A percentile compares a stretch with the other conserved stretches of the same genome.
Evolutionary conservation across 2,888 invertebrate species (phyloP).

Genomic region (Ptychoptera albimana): DNA sequence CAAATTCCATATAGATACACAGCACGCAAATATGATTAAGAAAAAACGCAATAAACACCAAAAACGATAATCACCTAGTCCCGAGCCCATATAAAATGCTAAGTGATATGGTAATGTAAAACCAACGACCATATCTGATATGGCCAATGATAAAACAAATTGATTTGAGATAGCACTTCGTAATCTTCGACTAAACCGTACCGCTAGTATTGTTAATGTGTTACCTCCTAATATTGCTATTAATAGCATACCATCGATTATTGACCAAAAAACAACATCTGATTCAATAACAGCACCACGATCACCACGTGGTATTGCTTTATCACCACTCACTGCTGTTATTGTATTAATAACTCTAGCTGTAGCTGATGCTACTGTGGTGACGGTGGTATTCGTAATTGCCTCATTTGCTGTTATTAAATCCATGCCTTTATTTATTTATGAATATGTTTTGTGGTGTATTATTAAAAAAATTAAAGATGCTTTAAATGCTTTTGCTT

Average conservation of each 20-base stretch:
- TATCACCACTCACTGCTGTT: neutral
- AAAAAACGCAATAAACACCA: constrained; percentile 58
- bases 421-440: no score
- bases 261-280: constrained; percentile 36
- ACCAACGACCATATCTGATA: constrained; percentile 65
- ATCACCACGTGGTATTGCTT: neutral
- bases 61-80: constrained; percentile 41
- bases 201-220: constrained; percentile 56
- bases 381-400: constrained; percentile 10
- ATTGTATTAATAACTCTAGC: no score
- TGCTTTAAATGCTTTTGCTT: no score
- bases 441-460: no score
- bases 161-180: constrained; percentile 57
- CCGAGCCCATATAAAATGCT: constrained; percentile 49
- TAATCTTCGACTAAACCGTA: constrained; percentile 50
- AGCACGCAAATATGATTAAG: constrained; percentile 56
- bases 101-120: constrained; percentile 62
- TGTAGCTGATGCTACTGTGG: no score
- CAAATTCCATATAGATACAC: constrained; percentile 63
- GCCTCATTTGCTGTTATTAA: neutral
- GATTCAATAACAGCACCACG: constrained; percentile 5
- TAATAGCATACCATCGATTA: constrained; percentile 47
- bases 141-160: constrained; percentile 61
- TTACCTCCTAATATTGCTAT: constrained; percentile 55
- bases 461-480: no score